Conservation (phyloP, 2,797 vertebrate species). For the Cheracebus regulus region DNA sequence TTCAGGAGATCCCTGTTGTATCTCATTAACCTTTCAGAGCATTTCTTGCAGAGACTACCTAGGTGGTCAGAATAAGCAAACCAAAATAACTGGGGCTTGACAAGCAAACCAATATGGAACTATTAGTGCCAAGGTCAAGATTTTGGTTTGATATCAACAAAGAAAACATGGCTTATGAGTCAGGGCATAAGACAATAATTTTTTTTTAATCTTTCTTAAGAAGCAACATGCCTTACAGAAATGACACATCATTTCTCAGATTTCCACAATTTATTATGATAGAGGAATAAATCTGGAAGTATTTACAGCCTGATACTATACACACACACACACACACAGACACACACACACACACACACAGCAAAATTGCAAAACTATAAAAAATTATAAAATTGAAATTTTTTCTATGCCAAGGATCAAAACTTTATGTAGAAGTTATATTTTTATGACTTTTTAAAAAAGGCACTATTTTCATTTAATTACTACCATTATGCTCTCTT, state of each 20-base stretch:
- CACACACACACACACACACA: rapidly evolving
- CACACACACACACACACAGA: rapidly evolving
- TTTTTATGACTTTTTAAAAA: neutral
- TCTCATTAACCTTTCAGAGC: neutral
- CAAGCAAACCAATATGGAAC: neutral
- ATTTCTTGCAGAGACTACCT: neutral
- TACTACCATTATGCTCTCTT: neutral
- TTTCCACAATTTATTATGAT: neutral
- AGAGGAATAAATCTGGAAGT: neutral
- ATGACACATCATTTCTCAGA: neutral
- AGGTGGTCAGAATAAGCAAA: neutral
- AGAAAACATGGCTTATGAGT: neutral
- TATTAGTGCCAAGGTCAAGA: neutral
- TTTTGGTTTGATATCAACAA: neutral
- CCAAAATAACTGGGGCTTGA: neutral
- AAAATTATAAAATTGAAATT: neutral
- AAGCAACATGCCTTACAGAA: neutral
- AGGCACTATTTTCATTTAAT: neutral
- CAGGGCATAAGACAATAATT: neutral
- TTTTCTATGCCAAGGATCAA: neutral
- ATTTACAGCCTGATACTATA: neutral
- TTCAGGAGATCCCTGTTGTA: neutral
- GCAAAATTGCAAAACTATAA: neutral
- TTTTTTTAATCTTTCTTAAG: neutral
- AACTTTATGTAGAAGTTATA: neutral